Percentiles rank a stretch among this genome's conserved stretches.
phyloP scores from a whole-genome alignment of 2,888 invertebrate genomes.

The Alsophila aescularia region DNA sequence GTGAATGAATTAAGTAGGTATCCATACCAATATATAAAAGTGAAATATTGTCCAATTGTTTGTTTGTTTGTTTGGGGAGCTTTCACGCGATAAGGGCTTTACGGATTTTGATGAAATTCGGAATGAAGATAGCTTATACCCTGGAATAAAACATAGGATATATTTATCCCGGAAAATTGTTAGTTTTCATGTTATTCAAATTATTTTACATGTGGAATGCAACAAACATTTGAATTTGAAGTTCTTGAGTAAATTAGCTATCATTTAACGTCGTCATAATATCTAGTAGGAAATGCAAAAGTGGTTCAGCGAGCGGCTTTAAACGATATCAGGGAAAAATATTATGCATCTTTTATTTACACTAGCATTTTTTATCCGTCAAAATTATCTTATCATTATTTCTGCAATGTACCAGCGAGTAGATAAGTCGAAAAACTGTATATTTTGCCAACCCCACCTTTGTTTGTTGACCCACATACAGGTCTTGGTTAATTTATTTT shows the following conservation, averaged over 20 bases:
- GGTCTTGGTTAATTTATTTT: constrained; percentile 61
- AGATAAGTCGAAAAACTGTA: constrained; percentile 70
- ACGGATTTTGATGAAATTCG: too few species aligned
- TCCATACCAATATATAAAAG: too few species aligned
- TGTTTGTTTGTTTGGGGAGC: too few species aligned
- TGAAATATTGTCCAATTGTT: too few species aligned
- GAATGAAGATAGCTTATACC: too few species aligned
- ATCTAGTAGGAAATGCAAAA: constrained; percentile 51
- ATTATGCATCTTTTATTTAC: constrained; percentile 81
- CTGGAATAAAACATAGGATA: too few species aligned
- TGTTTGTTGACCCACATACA: constrained; percentile 78
- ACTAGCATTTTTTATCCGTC: constrained; percentile 68
- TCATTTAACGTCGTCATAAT: constrained; percentile 15
- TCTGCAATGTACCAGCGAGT: constrained; percentile 69
- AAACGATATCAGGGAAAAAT: constrained; percentile 62
- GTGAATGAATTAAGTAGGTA: too few species aligned
- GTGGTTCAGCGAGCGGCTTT: constrained; percentile 48
- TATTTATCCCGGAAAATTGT: too few species aligned
- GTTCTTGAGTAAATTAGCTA: constrained; percentile 7
- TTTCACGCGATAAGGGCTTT: too few species aligned
- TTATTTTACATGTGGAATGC: too few species aligned
- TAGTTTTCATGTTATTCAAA: too few species aligned
- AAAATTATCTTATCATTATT: constrained; percentile 75
- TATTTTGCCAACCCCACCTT: constrained; percentile 78
- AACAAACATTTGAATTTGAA: too few species aligned